Evolutionary conservation across 2,888 invertebrate species (phyloP).

Genomic region (Argyra leucocephala): DNA sequence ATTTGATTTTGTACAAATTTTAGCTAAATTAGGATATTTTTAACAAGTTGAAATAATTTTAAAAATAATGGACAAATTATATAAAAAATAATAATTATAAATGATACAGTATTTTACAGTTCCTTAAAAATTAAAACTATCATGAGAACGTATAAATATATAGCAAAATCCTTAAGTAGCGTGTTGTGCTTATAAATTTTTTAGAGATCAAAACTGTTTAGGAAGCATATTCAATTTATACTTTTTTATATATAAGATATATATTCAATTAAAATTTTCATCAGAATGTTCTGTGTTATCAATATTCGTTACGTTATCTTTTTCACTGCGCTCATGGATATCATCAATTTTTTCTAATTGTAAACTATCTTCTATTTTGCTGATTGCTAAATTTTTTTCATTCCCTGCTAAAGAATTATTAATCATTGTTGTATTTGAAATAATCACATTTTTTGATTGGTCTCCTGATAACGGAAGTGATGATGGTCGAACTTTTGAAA

Average conservation of each 20-base stretch:
- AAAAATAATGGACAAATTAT: too few species aligned
- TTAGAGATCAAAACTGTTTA: constrained; percentile 1
- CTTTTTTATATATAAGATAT: too few species aligned
- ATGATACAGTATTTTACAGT: too few species aligned
- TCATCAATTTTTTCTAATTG: neutral
- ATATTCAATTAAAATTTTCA: neutral
- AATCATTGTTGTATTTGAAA: neutral
- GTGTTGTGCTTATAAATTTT: neutral
- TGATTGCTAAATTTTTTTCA: neutral
- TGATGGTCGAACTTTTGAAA: constrained; percentile 40
- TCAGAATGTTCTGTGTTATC: constrained; percentile 10
- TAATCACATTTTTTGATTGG: neutral
- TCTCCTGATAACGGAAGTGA: constrained; percentile 35
- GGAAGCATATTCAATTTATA: neutral
- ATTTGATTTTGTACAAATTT: too few species aligned
- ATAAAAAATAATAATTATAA: too few species aligned
- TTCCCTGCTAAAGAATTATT: constrained; percentile 19
- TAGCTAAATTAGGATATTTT: too few species aligned
- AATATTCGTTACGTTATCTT: constrained; percentile 13
- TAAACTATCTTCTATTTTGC: constrained; percentile 2
- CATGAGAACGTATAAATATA: neutral
- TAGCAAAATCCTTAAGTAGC: neutral
- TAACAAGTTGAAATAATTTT: too few species aligned
- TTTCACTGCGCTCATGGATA: constrained; percentile 10
- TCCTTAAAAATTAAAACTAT: neutral